Percentiles rank a stretch among this genome's conserved stretches.
These are phyloP conservation scores for Drosophila histrio DNA, from an alignment of 2,888 invertebrate species.

Conservation along the genomic window DNA sequence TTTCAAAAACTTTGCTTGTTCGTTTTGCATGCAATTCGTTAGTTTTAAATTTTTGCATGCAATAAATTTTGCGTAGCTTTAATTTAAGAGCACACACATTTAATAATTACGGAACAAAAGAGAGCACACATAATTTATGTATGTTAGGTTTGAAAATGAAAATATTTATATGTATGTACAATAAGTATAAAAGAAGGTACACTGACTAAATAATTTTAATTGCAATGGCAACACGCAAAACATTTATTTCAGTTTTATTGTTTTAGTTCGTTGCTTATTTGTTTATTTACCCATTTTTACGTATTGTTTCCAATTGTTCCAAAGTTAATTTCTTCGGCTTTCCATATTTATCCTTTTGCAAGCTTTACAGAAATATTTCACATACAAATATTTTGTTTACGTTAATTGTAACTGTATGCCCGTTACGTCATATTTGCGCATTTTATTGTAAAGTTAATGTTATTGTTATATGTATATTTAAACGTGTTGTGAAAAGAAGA, in stretches of 20 bases:
- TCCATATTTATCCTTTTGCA: conserved; percentile 94
- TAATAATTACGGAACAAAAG: conserved; percentile 25
- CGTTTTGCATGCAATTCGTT: conserved; percentile 17
- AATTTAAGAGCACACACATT: conserved; percentile 31
- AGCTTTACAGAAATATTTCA: conserved; percentile 89
- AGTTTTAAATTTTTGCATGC: conserved; percentile 40
- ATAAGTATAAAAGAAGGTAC: conserved; percentile 44
- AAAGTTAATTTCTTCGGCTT: conserved; percentile 92
- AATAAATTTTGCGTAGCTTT: conserved; percentile 32
- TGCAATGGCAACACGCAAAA: conserved; percentile 65
- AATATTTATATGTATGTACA: conserved; percentile 55
- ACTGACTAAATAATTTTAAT: conserved; percentile 64
- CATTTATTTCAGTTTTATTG: conserved; percentile 48
- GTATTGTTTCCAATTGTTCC: conserved; percentile 91
- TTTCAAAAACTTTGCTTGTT: neutral
- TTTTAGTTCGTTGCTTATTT: conserved; percentile 43
- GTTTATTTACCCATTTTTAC: conserved; percentile 90
- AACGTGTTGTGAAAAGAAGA: conserved; percentile 8
- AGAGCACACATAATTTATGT: conserved; percentile 30
- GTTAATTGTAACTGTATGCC: conserved; percentile 43
- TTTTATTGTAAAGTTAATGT: conserved; percentile 15
- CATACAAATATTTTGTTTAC: conserved; percentile 65
- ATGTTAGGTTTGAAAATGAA: conserved; percentile 38
- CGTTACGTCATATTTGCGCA: conserved; percentile 29
- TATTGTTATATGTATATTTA: neutral